Evolutionary conservation across 2,113 vertebrate species (phyloP), one percentile per base, ranked within the genome.

Genomic region (Equus przewalskii): DNA sequence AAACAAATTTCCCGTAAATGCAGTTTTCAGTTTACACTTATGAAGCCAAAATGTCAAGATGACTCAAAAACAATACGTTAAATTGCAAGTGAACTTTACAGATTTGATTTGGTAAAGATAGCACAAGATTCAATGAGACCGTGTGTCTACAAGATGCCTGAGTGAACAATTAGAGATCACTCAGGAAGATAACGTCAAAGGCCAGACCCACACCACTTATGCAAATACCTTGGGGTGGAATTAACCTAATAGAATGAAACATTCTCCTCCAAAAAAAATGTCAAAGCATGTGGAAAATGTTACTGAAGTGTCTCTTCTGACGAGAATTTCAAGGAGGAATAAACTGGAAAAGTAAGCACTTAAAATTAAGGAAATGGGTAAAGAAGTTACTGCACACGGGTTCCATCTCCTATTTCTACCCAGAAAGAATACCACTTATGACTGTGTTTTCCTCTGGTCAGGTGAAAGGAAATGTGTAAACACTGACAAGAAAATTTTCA

Each of bases 21-120:
- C 75, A 96, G 91, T 98, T 98, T 98, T 98, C 97, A 87, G 85
- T 98, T 98, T 98, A 97, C 91, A 95, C 97, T 98, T 98, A 97
- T 62, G 90, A 98, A 98, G 96, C 97, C 96, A 94, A 96, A 91
- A 98, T 91, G 62, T 94, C 96, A 96, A 98, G 97, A 98, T 98
- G 98, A 98, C 96, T 99, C 98, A 98, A 99, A 98, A 98, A 69
- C 92, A 98, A 98, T 97, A 95, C 41, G 8, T 90, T 97, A 97
- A 98, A 98, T 99, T 98, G 85, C 97, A 97, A 98, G 79, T 98
- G 97, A 99, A 98, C 95, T 98, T 99, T 98, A 91, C 96, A 98
- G 98, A 98, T 98, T 97, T 95, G 95, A 98, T 99, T 98, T 99
- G 97, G 94, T 94, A 97, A 98, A 97, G 94, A 96, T 96, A 80